phyloP scores from a whole-genome alignment of 1,140 invertebrate genomes.

The Oedothorax gibbosus region DNA sequence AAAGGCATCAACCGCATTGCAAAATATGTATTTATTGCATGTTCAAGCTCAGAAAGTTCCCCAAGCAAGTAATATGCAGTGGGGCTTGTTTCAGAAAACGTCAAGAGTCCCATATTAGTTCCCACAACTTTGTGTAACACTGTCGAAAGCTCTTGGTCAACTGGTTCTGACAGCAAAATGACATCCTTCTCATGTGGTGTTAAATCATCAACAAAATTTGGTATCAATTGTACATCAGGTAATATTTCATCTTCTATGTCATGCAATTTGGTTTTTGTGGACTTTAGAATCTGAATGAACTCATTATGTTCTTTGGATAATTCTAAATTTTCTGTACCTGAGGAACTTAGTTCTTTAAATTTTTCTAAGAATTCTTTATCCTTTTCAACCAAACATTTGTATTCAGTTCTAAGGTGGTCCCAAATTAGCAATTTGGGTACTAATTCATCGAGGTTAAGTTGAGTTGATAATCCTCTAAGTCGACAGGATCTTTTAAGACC shows the following conservation, averaged over 20 bases:
- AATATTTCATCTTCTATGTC: constrained; percentile 30
- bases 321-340: neutral
- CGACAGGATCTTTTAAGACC: neutral
- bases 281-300: neutral
- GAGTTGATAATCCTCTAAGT: neutral
- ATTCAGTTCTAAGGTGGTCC: neutral
- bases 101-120: neutral
- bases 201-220: neutral
- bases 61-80: constrained; percentile 23
- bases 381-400: neutral
- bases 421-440: neutral
- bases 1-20: neutral
- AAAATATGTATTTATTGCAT: constrained; percentile 23
- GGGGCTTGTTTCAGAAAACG: neutral
- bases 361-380: neutral
- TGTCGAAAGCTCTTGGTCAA: neutral
- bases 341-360: neutral
- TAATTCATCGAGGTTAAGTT: constrained; percentile 2
- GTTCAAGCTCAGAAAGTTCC: constrained; percentile 20
- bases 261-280: constrained; percentile 19
- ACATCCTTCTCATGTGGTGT: constrained; percentile 11
- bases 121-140: neutral
- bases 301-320: neutral
- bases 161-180: neutral
- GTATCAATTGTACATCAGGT: constrained; percentile 16